Base-by-base conservation (phyloP, 2,888 invertebrate species). In the Antitype chi region DNA sequence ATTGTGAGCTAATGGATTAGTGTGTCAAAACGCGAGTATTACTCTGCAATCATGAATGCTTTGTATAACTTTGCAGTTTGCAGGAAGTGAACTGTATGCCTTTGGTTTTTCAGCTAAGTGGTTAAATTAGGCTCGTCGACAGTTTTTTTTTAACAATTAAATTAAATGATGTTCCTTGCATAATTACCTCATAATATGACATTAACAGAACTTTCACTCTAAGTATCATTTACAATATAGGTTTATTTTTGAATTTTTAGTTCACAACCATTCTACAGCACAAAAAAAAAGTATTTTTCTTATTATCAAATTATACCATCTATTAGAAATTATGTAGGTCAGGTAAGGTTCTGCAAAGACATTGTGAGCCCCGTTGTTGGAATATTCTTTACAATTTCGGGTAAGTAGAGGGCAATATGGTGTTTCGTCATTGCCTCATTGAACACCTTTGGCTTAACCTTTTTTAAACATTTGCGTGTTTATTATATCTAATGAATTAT, bases 1-100 rank as follows among this genome's bases (percentile, higher is more conserved):
- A 60, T 63, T 71, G 47, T 70, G n/a, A 20, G 15, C 47, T 70
- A 62, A 15, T 23, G 25, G 28, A 55, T 70, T 55, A 49, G 23
- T 25, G 23, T 47, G 43, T 17, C 43, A 23, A 70, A 78, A 69
- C 9, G 11, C 20, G 47, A 70, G 43, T n/a, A 32, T 32, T 49
- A 3, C 13, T 67, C 28, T 47, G 28, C 28, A 53, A 49, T 38
- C 49, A 3, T 13, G 8, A 4, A 28, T 3, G 9, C 13, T 32
- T 60, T 9, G 66, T 67, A 17, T 25, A 62, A 62, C 13, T 74
- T 15, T 28, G 7, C 28, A 43, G 17, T 49, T 13, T 17, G 28
- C n/a, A 28, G n/a, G 4, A 47, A 5, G 32, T 15, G 2, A 13
- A 0, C n/a, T 43, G 7, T 69, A 0, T 28, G 9, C 6, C 13